Evolutionary conservation across 2,888 invertebrate genomes (phyloP), one percentile per base, ranked within the genome.

Genomic region (Pyrrhia umbra): DNA sequence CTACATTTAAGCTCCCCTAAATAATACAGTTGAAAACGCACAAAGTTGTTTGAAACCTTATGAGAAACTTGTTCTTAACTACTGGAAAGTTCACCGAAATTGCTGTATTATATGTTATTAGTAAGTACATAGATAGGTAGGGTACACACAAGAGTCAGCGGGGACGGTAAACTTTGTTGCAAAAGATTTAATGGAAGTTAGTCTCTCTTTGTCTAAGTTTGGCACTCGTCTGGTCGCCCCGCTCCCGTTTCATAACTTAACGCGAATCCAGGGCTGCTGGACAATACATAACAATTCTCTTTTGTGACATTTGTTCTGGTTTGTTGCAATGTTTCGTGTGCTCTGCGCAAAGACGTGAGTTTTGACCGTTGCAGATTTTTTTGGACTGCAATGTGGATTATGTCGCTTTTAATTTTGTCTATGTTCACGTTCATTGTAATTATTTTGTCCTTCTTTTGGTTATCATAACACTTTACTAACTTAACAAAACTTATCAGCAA

Each of bases 151-250:
- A 82, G 86, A 92, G 89, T 89, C 90, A 88, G 86, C 81, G 80
- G 83, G 86, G 89, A 88, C 87, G 88, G 75, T 74, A 83, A 90
- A 93, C 88, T 92, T 91, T 85, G 93, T 93, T 92, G 91, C 92
- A 89, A 93, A 94, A 94, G 94, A 94, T 93, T 94, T 94, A 93
- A 94, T 94, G 91, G 94, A 93, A 94, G 93, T 92, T 92, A 90
- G 88, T 87, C 88, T 89, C 90, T 89, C 92, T 92, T 93, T 93
- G 92, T 92, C 91, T 90, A 89, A 93, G 92, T 94, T 93, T 92
- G 89, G 90, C 89, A 87, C 88, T 90, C 90, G 90, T 89, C 93
- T 90, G 90, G 87, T 87, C 86, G 85, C 84, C 85, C 85, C 80
- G 87, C 87, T 86, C 86, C 86, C 83, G 89, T 89, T 88, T 90